Evolutionary conservation across 2,888 invertebrate genomes (phyloP), one percentile per base, ranked within the genome.

Genomic region (Hipparchia sbordonii): DNA sequence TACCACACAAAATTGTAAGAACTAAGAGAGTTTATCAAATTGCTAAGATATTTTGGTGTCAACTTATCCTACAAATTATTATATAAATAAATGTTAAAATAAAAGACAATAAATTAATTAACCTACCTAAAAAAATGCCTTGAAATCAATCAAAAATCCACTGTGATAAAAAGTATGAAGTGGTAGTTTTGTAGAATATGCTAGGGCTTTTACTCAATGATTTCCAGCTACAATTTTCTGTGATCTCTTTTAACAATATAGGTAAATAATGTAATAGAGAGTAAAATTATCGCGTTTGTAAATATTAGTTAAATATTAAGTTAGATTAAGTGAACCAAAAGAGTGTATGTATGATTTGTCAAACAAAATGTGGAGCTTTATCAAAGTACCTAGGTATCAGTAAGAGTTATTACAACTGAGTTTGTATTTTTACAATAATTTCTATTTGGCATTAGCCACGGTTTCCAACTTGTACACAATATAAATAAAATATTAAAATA

Each of bases 151-250:
- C 83, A 87, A 85, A 86, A 84, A 84, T 88, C 91, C 89, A 87
- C 92, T 93, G 93, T 93, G 93, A 93, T 93, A 93, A 90, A 86
- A 85, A 87, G 87, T 83, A 81, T 85, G 85, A 90, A 89, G 92
- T 93, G 93, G 93, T 92, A 92, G 89, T 91, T 84, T 84, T 85
- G 81, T 87, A 89, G 87, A 87, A 84, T 88, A 89, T 86, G 89
- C 88, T 91, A 92, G 91, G 87, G 85, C 86, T 87, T 89, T 89
- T 89, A 92, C 90, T 90, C 90, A 87, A 92, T 92, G 89, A 92
- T 93, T 94, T 93, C 93, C 93, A 93, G 94, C 94, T 94, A 94
- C 94, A 93, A 93, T 94, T 94, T 93, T 94, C 94, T 94, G 94
- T 94, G 94, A 94, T 94, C 94, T 94, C 94, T 94, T 90, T 89